Evolutionary conservation across 2,888 invertebrate species (phyloP).

Genomic region (Cybosia mesomella): DNA sequence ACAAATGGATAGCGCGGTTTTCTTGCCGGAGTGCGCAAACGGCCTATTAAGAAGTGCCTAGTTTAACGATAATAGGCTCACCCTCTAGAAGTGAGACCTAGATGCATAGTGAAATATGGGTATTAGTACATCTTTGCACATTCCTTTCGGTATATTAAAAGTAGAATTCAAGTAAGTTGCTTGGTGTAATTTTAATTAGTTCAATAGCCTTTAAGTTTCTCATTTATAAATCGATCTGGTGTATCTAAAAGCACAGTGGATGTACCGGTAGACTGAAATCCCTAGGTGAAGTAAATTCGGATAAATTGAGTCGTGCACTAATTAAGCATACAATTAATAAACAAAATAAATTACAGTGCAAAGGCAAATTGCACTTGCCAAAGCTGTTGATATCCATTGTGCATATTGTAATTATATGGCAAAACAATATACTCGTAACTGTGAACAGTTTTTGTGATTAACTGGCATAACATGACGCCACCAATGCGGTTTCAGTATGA

Average conservation of each 20-base stretch:
- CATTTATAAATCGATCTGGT: no score
- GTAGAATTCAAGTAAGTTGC: not conserved
- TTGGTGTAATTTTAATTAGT: not conserved
- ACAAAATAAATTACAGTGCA: not conserved
- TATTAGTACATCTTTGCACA: not conserved
- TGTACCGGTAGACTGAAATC: no score
- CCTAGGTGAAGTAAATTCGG: not conserved
- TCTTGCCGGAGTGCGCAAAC: no score
- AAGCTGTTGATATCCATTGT: not conserved
- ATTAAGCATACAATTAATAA: not conserved
- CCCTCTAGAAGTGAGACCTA: no score
- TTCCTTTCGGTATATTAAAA: not conserved
- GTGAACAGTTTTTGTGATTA: conserved; percentile 2
- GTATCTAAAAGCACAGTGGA: no score
- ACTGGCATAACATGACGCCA: not conserved
- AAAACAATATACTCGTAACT: not conserved
- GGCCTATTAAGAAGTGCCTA: no score
- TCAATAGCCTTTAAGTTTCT: no score
- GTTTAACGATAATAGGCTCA: no score
- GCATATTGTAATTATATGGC: not conserved
- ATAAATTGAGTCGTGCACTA: not conserved
- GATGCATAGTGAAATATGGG: no score
- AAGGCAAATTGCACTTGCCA: not conserved
- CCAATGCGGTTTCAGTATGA: not conserved
- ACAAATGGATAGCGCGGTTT: no score